Evolutionary conservation across 2,113 vertebrate species (phyloP), one percentile per base, ranked within the genome.

Genomic region (Takifugu flavidus): DNA sequence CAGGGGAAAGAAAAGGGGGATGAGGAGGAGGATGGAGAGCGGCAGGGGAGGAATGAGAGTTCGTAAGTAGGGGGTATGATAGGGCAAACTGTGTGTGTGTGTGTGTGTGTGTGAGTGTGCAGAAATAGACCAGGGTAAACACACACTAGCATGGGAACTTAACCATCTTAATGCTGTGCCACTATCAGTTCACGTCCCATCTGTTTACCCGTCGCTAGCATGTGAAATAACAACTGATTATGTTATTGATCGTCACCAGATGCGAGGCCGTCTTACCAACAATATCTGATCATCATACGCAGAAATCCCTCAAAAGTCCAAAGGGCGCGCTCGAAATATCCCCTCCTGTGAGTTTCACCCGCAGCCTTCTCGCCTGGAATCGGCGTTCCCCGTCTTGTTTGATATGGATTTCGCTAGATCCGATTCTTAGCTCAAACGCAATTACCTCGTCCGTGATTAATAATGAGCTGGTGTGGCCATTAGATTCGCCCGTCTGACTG

Each of bases 41-140:
- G 50, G 71, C 51, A 75, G 75, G 51, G 78, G 76, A 77, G 72
- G 78, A 76, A 76, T 80, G 86, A 86, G 83, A 87, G 84, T 82
- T 81, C 67, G 78, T 68, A 70, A 70, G 59, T 59, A 85, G 56
- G 59, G 84, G 84, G 77, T 82, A 81, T 27, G 63, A 86, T 82
- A 72, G 70, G 85, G 77, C 57, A 82, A 83, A 75, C 74, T 28
- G 60, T 82, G 77, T 75, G 62, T 86, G 74, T 83, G 77, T 77
- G 76, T 65, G 72, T 57, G 73, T 56, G 65, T 83, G 77, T 77
- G 77, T 65, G 72, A 55, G 75, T 56, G 65, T 72, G 66, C 78
- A 82, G 70, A 94, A 95, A 95, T 94, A 96, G 93, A 91, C 86
- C 88, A 86, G 92, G 91, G 91, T 92, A 94, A 93, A 93, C 93